Base-by-base conservation (phyloP, 1,140 invertebrate genomes). In the Asobara japonica region DNA sequence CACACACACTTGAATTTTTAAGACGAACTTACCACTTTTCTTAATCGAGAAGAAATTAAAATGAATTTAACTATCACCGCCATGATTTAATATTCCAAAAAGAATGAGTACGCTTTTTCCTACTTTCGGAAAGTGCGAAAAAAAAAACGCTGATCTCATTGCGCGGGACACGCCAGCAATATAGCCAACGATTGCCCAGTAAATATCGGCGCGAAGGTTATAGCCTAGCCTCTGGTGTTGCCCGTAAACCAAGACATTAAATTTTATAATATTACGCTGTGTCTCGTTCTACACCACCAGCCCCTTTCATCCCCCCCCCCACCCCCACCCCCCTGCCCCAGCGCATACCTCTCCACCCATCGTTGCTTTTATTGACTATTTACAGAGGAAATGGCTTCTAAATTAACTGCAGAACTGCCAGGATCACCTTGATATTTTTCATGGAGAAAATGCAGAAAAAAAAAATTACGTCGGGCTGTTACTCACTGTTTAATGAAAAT, bases 201-300 rank as follows among this genome's bases (percentile, higher is more conserved):
- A 86, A 86, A 86, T 86, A 87, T 86, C 81, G 84, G 79, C 75
- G 73, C 72, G 69, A 70, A 80, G 79, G 82, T 84, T 83, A 84
- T 83, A 86, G 81, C 80, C 80, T 0, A 51, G 75, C 82, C 82
- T 84, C 81, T 80, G 80, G 78, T 45, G 41, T 13, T 16, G 80
- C 78, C 84, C 86, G 83, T 87, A 86, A 87, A 87, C 83, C 83
- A 86, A 85, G 84, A 85, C 85, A 86, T 87, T 87, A 87, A 87
- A 86, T 87, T 87, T 87, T 87, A 87, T 87, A 87, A 87, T 87
- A 87, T 86, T 84, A 83, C 84, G 79, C 65, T 70, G 72, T 78
- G 72, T 72, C 79, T 77, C 76, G 29, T 65, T 30, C 65, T 30
- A 45, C 69, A 36, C 56, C 27, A 62, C 48, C 68, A 60, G 31